Evolutionary conservation across 2,797 vertebrate species (phyloP).

Genomic region (Pantherophis alleghaniensis): DNA sequence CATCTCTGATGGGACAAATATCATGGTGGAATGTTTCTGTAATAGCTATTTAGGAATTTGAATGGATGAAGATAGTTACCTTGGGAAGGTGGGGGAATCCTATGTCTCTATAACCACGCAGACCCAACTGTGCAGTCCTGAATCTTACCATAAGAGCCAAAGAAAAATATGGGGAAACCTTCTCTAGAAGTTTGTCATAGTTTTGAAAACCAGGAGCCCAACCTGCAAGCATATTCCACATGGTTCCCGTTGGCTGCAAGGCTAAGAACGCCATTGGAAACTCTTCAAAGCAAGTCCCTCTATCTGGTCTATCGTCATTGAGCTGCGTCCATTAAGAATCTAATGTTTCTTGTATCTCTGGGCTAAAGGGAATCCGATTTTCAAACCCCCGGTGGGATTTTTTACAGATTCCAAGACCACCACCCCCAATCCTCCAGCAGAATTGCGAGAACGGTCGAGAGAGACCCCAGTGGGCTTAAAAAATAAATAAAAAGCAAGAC

Average conservation of each 20-base stretch:
- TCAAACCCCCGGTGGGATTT: not conserved
- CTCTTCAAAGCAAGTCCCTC: not conserved
- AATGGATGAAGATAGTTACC: too few species aligned
- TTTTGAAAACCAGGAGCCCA: not conserved
- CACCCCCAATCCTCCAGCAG: not conserved
- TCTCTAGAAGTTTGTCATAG: too few species aligned
- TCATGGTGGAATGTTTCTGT: fast-evolving
- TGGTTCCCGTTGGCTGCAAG: not conserved
- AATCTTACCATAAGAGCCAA: not conserved
- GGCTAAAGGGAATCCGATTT: not conserved
- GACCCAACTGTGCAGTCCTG: not conserved
- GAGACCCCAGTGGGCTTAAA: not conserved
- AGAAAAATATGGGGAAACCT: not conserved
- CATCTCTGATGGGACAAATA: not conserved
- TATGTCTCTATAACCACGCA: not conserved
- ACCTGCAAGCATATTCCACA: too few species aligned
- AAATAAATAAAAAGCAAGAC: not conserved
- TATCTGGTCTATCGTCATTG: not conserved
- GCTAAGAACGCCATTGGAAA: not conserved
- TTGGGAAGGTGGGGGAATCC: too few species aligned
- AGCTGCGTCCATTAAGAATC: not conserved
- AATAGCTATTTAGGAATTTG: not conserved
- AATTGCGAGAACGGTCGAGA: not conserved
- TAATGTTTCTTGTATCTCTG: fast-evolving
- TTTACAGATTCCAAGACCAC: not conserved